A percentile compares a stretch with the other conserved stretches of the same genome.
These are phyloP conservation scores for Drosophila trapezifrons DNA, from an alignment of 1,140 invertebrate species.

Conservation along the genomic window DNA sequence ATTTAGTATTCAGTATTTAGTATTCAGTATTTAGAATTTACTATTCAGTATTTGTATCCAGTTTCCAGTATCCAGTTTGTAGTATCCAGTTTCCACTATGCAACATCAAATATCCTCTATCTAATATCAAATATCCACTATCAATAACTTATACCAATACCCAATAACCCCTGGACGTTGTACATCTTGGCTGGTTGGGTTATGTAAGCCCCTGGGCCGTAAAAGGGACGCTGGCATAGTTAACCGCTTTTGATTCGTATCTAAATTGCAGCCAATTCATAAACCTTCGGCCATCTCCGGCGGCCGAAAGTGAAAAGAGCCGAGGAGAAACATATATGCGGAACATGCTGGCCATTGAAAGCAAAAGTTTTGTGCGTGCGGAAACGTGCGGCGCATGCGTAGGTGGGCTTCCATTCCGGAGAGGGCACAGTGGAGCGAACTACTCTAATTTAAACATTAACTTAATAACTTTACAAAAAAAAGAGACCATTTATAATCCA, in stretches of 20 bases:
- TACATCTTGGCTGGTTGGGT: conserved; percentile 22
- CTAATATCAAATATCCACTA: neutral
- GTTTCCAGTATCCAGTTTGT: neutral
- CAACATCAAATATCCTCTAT: neutral
- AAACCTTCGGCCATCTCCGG: conserved; percentile 36
- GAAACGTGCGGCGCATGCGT: conserved; percentile 62
- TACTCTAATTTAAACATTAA: too few species aligned
- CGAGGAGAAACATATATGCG: conserved; percentile 40
- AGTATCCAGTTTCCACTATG: neutral
- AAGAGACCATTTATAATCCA: too few species aligned
- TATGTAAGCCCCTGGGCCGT: conserved; percentile 33
- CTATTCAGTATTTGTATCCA: too few species aligned
- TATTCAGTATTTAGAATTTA: neutral
- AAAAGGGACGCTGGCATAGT: conserved; percentile 28
- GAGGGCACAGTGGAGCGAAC: conserved; percentile 12
- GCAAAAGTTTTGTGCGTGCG: conserved; percentile 68
- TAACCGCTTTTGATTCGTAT: conserved; percentile 40
- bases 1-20: neutral
- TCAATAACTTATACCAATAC: too few species aligned
- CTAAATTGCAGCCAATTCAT: conserved; percentile 47
- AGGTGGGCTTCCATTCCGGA: conserved; percentile 9
- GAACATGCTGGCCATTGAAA: conserved; percentile 68
- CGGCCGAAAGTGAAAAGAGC: conserved; percentile 71
- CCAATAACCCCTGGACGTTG: neutral
- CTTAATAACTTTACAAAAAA: too few species aligned